Percentiles rank a stretch among this genome's conserved stretches.
These are phyloP conservation scores for Eurytoma californica DNA, from an alignment of 2,888 invertebrate species.

Conservation along the genomic window DNA sequence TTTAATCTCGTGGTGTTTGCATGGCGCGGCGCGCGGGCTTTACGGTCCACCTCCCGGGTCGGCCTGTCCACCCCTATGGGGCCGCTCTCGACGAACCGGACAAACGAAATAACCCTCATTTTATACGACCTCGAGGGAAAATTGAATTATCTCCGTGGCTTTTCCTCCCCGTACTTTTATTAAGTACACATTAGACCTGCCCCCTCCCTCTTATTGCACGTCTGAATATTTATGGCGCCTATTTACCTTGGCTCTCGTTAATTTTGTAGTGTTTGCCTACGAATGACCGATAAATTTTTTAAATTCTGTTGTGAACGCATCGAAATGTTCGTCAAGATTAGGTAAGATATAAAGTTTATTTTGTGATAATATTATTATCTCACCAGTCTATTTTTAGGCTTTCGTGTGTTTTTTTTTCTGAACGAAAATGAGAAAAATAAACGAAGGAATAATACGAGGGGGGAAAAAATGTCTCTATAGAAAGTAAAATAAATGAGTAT, in stretches of 20 bases:
- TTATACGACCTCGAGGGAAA: slow-evolving; percentile 60
- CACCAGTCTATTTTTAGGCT: no score
- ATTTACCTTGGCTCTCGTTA: not conserved
- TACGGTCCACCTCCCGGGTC: slow-evolving; percentile 55
- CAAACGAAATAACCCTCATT: slow-evolving; percentile 63
- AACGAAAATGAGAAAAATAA: no score
- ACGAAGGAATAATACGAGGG: no score
- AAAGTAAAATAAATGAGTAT: no score
- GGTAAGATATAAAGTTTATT: no score
- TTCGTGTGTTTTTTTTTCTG: no score
- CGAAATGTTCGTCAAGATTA: no score
- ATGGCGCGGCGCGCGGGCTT: slow-evolving; percentile 64
- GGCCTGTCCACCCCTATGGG: slow-evolving; percentile 38
- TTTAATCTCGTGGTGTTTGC: slow-evolving; percentile 75
- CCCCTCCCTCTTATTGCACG: slow-evolving; percentile 12
- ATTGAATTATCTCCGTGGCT: slow-evolving; percentile 63
- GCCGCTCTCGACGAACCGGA: slow-evolving; percentile 52
- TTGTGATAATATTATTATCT: no score
- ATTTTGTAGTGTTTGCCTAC: no score
- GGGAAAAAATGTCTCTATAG: no score
- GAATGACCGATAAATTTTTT: no score
- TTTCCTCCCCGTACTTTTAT: slow-evolving; percentile 44
- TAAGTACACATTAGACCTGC: slow-evolving; percentile 40
- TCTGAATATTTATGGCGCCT: slow-evolving; percentile 41
- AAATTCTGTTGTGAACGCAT: no score